Evolutionary conservation across 2,888 invertebrate genomes (phyloP).

Genomic region (Bursaphelenchus okinawaensis): DNA sequence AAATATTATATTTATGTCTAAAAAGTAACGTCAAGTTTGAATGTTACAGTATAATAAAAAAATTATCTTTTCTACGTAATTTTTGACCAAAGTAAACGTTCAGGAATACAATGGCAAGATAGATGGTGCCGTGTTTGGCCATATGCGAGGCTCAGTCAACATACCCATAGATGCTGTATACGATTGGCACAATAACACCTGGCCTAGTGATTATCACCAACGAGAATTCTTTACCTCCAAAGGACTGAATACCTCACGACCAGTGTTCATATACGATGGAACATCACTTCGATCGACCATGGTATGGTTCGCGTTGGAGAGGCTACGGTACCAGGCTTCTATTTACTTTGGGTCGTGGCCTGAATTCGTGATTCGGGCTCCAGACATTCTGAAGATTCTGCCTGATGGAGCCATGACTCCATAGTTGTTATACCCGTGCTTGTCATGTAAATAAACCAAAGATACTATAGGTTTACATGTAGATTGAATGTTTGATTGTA

Average conservation of each 20-base stretch:
- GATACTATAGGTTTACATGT: not conserved
- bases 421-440: not conserved
- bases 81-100: conserved; percentile 3
- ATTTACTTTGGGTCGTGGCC: conserved; percentile 56
- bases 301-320: conserved; percentile 48
- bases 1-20: too few species aligned
- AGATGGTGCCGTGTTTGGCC: conserved; percentile 48
- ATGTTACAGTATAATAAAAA: too few species aligned
- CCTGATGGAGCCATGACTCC: conserved; percentile 19
- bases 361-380: conserved; percentile 54
- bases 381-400: conserved; percentile 52
- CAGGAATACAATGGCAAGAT: conserved; percentile 39
- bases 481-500: not conserved
- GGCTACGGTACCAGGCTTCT: conserved; percentile 37
- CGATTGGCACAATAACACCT: conserved; percentile 29
- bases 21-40: too few species aligned
- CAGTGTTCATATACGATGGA: conserved; percentile 31
- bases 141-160: conserved; percentile 47
- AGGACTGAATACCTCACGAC: conserved; percentile 12
- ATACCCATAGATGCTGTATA: conserved; percentile 46
- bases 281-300: conserved; percentile 43
- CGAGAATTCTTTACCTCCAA: conserved; percentile 18
- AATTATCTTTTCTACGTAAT: not conserved
- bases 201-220: conserved; percentile 16
- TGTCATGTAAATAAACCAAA: not conserved